Conservation (phyloP, 2,797 vertebrate species). For the Labroides dimidiatus region DNA sequence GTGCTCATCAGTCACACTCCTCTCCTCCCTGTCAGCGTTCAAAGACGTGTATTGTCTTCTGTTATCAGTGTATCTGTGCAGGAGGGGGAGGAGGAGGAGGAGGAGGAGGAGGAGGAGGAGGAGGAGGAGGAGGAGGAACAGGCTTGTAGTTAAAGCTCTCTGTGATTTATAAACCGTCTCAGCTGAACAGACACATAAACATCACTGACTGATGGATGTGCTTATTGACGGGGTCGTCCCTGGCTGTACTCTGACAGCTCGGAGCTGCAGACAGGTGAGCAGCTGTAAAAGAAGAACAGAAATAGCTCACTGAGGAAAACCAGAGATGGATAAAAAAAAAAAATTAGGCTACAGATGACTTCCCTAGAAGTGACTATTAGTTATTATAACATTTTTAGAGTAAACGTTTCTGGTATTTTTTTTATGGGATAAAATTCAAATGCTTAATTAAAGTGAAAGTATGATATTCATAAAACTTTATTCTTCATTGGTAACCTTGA, state of each 20-base stretch:
- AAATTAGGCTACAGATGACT: no score
- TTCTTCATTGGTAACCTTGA: no score
- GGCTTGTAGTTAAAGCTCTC: slow-evolving; percentile 62
- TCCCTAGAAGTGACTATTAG: no score
- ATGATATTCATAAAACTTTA: no score
- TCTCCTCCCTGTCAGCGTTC: slow-evolving; percentile 49
- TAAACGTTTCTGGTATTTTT: no score
- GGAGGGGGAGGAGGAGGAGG: slow-evolving; percentile 50
- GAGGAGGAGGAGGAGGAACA: slow-evolving; percentile 50
- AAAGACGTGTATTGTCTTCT: slow-evolving; percentile 77
- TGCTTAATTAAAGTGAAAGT: no score
- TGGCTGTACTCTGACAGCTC: background rate
- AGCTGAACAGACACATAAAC: slow-evolving; percentile 38
- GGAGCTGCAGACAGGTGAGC: background rate
- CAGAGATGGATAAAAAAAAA: background rate
- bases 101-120: slow-evolving; percentile 50
- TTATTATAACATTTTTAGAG: no score
- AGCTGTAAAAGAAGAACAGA: no score
- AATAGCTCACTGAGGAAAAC: no score
- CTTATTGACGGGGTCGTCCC: background rate
- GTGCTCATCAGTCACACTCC: slow-evolving; percentile 54
- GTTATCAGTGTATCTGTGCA: slow-evolving; percentile 78
- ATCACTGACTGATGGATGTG: slow-evolving; percentile 45
- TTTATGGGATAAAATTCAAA: no score
- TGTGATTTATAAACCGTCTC: slow-evolving; percentile 71